Base-by-base conservation (phyloP, 2,888 invertebrate genomes). In the Coecobrya sp. region DNA sequence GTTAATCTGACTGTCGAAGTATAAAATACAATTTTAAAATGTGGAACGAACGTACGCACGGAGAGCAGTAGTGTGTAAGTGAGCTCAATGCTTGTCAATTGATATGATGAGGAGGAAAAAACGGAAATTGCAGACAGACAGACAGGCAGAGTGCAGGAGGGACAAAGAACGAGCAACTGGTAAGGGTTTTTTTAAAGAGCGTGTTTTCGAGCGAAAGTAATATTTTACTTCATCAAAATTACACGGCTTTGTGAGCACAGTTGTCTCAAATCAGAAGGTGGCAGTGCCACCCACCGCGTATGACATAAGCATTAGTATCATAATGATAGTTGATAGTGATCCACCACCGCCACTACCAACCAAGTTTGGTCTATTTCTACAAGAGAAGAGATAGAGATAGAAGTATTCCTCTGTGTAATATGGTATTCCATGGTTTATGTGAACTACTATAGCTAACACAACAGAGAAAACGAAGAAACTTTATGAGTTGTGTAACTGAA, bases 141-240 rank as follows among this genome's bases (percentile, higher is more conserved):
- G 52, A 25, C 11, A 49, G 45, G n/a, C 16, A 45, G 76, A 45
- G 45, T n/a, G 45, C 19, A n/a, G 36, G 76, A 76, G 59, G 22
- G 36, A 81, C 22, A 81, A n/a, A 36, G 59, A 81, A 30, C 4
- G 85, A 91, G 86, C 68, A 86, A 86, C 65, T 55, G 89, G 87
- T 82, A 82, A 62, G 62, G 62, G 25, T n/a, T 68, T 42, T 68
- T 42, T 45, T 27, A 45, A 62, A 87, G 52, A 68, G 55, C 10
- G 86, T 22, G 76, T 86, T 85, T 73, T 85, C 45, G 25, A 76
- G 59, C 76, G 85, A 62, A 76, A 76, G 76, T 85, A 91, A 91
- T 86, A 55, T 81, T 86, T 86, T 91, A 91, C 55, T 91, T 91
- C 86, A 86, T 91, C 91, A 91, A 86, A 91, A 91, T 91, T 91